Evolutionary conservation across 2,888 invertebrate genomes (phyloP), one percentile per base, ranked within the genome.

Genomic region (Palloptera scutellata): DNA sequence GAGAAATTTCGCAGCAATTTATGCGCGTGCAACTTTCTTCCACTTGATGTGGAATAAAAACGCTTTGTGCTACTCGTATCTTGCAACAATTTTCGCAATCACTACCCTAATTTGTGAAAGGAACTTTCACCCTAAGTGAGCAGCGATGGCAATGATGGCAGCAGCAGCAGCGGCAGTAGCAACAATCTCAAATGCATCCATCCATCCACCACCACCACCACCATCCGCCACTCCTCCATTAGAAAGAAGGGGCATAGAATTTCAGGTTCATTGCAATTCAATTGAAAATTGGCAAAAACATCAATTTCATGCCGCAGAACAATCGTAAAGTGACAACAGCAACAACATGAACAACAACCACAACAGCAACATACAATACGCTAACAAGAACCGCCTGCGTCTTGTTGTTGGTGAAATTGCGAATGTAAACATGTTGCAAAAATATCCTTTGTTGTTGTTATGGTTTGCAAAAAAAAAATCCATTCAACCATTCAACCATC

Each of bases 261-360:
- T 68, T 63, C 70, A 65, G 6, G 59, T 65, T 69, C 65, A 81
- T 82, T 81, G 82, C 81, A 81, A 81, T 81, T 83, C 80, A 82
- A 82, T 80, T 82, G 82, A 75, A 81, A 81, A 81, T 81, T 81
- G 83, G 80, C 82, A 82, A 83, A 79, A 83, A 83, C 81, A 82
- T 83, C 83, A 81, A 81, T 81, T 81, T 82, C 76, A 77, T 80
- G 81, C 83, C 81, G 78, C 83, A 83, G 80, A 80, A 81, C 81
- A 81, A 81, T 81, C 82, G 81, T 79, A 79, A 81, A 83, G 79
- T 81, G 82, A 76, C 79, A 75, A 57, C 67, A 70, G 64, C 66
- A 68, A 66, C 67, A 70, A 17, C 65, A 61, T 17, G 64, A 59
- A 54, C 58, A 61, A 15, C 58, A 64, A 70, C 68, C 66, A 43